A percentile compares a stretch with the other conserved stretches of the same genome.
These are phyloP conservation scores for Microctenopoma lineatum DNA, from an alignment of 2,797 vertebrate species.

Conservation along the genomic window DNA sequence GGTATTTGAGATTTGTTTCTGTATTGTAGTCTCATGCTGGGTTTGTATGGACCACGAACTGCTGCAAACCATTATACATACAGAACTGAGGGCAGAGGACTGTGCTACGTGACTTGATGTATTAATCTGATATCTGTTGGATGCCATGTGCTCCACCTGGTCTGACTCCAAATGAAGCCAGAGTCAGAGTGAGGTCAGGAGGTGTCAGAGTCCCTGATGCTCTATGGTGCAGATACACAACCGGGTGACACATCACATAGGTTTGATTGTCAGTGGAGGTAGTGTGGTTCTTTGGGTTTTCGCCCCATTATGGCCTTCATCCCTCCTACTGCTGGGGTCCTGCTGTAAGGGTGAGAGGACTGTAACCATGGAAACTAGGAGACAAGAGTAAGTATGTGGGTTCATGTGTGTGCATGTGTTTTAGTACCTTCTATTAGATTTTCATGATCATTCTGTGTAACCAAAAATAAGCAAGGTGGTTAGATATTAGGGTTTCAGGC, in stretches of 20 bases:
- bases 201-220: conserved; percentile 18
- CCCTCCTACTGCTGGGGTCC: conserved; percentile 66
- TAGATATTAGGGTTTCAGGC: neutral
- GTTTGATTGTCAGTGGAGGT: conserved; percentile 19
- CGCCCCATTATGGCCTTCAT: conserved; percentile 69
- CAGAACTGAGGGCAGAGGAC: conserved; percentile 27
- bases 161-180: conserved; percentile 48
- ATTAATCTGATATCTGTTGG: conserved; percentile 47
- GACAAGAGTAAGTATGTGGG: conserved; percentile 53
- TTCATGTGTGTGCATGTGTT: conserved; percentile 23
- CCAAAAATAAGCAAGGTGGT: neutral
- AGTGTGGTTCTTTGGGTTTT: conserved; percentile 44
- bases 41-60: conserved; percentile 15
- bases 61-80: conserved; percentile 18
- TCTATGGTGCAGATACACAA: conserved; percentile 22
- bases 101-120: conserved; percentile 19
- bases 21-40: conserved; percentile 10
- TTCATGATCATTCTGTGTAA: conserved; percentile 9
- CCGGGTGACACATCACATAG: conserved; percentile 29
- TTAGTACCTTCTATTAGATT: conserved; percentile 13
- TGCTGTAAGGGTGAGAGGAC: conserved; percentile 63
- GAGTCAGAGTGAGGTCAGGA: conserved; percentile 24
- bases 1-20: conserved; percentile 16
- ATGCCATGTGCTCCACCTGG: conserved; percentile 35
- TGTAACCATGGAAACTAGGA: conserved; percentile 68